These are phyloP conservation scores for Amblyopsis hoosieri DNA, from an alignment of 2,797 vertebrate species.

Conservation along the genomic window DNA sequence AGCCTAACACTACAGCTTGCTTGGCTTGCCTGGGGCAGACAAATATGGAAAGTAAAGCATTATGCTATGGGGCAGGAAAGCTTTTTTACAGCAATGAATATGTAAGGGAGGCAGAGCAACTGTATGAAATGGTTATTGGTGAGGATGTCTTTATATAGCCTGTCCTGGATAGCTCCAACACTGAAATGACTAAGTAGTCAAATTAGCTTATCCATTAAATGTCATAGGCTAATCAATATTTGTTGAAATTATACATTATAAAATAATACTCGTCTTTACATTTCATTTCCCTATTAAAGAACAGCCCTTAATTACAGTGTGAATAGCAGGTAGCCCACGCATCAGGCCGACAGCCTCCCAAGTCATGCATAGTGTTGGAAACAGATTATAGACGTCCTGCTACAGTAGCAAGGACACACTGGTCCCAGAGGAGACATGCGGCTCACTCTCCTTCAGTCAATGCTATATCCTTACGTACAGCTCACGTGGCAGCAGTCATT, in stretches of 20 bases:
- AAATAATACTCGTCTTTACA: slow-evolving; percentile 1
- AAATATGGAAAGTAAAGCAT: slow-evolving; percentile 20
- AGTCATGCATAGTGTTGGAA: too few species aligned
- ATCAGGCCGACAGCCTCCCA: too few species aligned
- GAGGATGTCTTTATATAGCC: slow-evolving; percentile 69
- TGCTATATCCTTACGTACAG: slow-evolving; percentile 67
- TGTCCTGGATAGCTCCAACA: slow-evolving; percentile 64
- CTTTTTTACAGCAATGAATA: slow-evolving; percentile 47
- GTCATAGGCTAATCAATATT: too few species aligned
- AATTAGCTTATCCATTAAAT: slow-evolving; percentile 43
- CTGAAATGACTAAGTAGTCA: slow-evolving; percentile 43
- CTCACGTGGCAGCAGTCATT: slow-evolving; percentile 57
- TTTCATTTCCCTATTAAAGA: too few species aligned
- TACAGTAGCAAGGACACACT: slow-evolving; percentile 73
- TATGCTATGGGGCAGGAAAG: slow-evolving; percentile 21
- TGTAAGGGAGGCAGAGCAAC: slow-evolving; percentile 56
- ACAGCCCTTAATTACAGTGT: too few species aligned
- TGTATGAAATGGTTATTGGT: slow-evolving; percentile 64
- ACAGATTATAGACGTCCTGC: slow-evolving; percentile 70
- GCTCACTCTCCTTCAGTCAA: slow-evolving; percentile 74
- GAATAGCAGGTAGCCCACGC: too few species aligned
- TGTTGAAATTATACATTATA: slow-evolving; percentile 4
- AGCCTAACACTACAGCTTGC: slow-evolving; percentile 25
- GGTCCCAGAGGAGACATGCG: slow-evolving; percentile 62
- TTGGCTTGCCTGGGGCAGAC: slow-evolving; percentile 15